Conservation (phyloP, 2,888 invertebrate genomes). For the Aphidius colemani region DNA sequence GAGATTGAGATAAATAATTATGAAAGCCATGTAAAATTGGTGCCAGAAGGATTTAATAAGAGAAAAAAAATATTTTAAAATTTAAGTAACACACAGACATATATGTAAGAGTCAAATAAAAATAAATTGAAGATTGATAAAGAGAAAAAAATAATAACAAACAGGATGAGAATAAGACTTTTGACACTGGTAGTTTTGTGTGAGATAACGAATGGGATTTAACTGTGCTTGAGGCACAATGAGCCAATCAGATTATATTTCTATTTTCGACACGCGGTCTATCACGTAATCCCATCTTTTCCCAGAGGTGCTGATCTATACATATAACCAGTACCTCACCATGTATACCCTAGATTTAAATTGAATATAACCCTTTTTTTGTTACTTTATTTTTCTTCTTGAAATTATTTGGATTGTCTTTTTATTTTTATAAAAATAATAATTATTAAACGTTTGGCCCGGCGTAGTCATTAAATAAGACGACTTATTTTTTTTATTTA, state of each 20-base stretch:
- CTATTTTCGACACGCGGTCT: slow-evolving; percentile 60
- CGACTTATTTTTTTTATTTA: no score
- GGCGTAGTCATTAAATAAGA: no score
- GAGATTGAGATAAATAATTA: no score
- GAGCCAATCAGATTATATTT: slow-evolving; percentile 61
- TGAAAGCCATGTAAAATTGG: background rate
- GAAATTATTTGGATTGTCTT: no score
- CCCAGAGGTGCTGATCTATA: background rate
- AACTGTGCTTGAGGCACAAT: slow-evolving; percentile 57
- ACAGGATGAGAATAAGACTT: background rate
- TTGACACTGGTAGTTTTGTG: background rate
- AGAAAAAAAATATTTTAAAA: no score
- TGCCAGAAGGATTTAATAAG: background rate
- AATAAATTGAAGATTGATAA: slow-evolving; percentile 5
- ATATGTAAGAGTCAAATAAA: background rate
- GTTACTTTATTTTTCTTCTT: no score
- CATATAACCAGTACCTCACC: slow-evolving; percentile 4
- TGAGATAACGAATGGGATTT: slow-evolving; percentile 14
- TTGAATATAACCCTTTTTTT: no score
- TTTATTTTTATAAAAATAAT: no score
- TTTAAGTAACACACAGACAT: no score
- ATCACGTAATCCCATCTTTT: slow-evolving; percentile 58
- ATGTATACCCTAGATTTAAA: background rate
- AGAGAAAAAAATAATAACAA: slow-evolving; percentile 3
- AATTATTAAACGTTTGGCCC: no score